These are phyloP conservation scores for Aldrovandia affinis DNA, from an alignment of 2,797 vertebrate species.

Conservation along the genomic window DNA sequence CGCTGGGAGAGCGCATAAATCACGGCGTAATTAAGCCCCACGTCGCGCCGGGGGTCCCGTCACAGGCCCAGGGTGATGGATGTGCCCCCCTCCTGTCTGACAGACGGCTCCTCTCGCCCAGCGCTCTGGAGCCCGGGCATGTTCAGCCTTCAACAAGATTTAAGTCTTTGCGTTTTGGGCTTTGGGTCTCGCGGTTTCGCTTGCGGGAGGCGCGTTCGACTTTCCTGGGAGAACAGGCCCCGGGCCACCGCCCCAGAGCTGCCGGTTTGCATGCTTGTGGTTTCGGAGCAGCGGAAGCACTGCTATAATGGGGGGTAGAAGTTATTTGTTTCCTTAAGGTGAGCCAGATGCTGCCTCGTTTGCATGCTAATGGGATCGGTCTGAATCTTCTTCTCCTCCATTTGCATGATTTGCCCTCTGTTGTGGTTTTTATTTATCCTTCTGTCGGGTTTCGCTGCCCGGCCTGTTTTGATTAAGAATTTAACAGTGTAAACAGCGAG, in stretches of 20 bases:
- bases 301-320: background rate
- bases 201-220: background rate
- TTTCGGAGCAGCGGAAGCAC: background rate
- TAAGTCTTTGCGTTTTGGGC: background rate
- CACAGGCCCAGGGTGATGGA: background rate
- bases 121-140: background rate
- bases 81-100: background rate
- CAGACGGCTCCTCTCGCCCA: background rate
- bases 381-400: background rate
- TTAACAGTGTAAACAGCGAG: background rate
- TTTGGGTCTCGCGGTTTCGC: too few species aligned
- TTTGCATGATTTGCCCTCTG: background rate
- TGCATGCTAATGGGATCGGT: background rate
- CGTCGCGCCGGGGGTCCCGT: background rate
- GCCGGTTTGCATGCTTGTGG: conserved; percentile 17
- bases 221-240: conserved; percentile 6
- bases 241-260: background rate
- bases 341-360: conserved; percentile 5
- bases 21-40: background rate
- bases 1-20: background rate
- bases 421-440: background rate
- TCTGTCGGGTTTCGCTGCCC: background rate
- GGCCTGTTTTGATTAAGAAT: background rate
- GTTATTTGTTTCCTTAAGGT: background rate
- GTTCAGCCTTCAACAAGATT: background rate